Conservation (phyloP, 2,888 invertebrate species). For the Seira musarum region DNA sequence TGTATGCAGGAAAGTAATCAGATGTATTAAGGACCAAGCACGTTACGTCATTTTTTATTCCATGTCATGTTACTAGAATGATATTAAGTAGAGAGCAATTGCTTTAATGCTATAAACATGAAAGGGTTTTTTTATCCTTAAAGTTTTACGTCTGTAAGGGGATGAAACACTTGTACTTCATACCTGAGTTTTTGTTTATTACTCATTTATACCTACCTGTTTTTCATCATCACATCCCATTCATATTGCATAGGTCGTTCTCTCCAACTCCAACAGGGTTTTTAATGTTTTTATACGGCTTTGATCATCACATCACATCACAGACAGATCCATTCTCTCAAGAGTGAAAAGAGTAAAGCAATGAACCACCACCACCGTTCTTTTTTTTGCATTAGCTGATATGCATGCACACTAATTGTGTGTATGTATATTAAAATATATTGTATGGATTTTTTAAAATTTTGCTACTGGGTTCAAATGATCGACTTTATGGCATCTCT, state of each 20-base stretch:
- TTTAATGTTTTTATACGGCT: too few species aligned
- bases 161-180: slow-evolving; percentile 7
- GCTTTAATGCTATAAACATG: not conserved
- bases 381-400: not conserved
- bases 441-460: not conserved
- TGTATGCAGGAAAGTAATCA: slow-evolving; percentile 13
- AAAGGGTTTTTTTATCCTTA: not conserved
- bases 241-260: not conserved
- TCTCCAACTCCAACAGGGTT: too few species aligned
- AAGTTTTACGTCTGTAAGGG: not conserved
- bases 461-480: slow-evolving; percentile 28
- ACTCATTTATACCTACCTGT: slow-evolving; percentile 27
- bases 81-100: not conserved
- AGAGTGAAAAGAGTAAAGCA: not conserved
- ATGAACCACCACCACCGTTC: slow-evolving; percentile 3
- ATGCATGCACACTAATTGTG: not conserved
- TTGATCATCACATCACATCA: too few species aligned
- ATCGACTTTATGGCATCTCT: slow-evolving; percentile 22
- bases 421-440: not conserved
- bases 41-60: slow-evolving; percentile 11
- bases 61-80: slow-evolving; percentile 4
- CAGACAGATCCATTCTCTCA: too few species aligned
- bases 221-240: slow-evolving; percentile 8
- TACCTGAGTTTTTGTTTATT: slow-evolving; percentile 10
- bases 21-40: slow-evolving; percentile 9